Evolutionary conservation across 2,888 invertebrate genomes (phyloP).

Genomic region (Carabus problematicus): DNA sequence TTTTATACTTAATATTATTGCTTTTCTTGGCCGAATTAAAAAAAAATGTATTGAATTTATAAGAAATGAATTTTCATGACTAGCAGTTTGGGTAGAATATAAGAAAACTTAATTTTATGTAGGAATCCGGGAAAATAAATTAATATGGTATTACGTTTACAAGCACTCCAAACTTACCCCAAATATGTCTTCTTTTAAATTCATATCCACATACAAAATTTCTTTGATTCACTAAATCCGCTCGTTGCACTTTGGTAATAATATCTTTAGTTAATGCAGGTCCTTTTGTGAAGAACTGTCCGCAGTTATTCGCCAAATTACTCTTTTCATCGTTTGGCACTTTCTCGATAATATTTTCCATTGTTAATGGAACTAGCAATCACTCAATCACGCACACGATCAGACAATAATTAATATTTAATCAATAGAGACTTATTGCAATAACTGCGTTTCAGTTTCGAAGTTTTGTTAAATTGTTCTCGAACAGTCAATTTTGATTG

Average conservation of each 20-base stretch:
- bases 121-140: background rate
- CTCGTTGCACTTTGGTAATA: constrained; percentile 53
- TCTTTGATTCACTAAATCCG: constrained; percentile 51
- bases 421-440: too few species aligned
- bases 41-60: too few species aligned
- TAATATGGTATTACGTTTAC: background rate
- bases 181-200: constrained; percentile 52
- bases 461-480: too few species aligned
- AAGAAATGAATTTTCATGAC: too few species aligned
- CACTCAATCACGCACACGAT: too few species aligned
- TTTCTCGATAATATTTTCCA: constrained; percentile 19
- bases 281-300: constrained; percentile 54
- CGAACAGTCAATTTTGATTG: too few species aligned
- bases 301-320: constrained; percentile 51
- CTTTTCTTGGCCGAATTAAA: too few species aligned
- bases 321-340: constrained; percentile 7
- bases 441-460: too few species aligned
- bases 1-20: too few species aligned
- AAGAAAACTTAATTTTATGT: background rate
- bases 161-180: constrained; percentile 52
- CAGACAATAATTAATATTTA: too few species aligned
- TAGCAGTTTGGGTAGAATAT: too few species aligned
- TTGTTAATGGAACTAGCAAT: background rate
- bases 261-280: constrained; percentile 55
- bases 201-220: constrained; percentile 54